These are phyloP conservation scores for Gallinago media DNA, from an alignment of 2,113 vertebrate genomes.

Conservation along the genomic window DNA sequence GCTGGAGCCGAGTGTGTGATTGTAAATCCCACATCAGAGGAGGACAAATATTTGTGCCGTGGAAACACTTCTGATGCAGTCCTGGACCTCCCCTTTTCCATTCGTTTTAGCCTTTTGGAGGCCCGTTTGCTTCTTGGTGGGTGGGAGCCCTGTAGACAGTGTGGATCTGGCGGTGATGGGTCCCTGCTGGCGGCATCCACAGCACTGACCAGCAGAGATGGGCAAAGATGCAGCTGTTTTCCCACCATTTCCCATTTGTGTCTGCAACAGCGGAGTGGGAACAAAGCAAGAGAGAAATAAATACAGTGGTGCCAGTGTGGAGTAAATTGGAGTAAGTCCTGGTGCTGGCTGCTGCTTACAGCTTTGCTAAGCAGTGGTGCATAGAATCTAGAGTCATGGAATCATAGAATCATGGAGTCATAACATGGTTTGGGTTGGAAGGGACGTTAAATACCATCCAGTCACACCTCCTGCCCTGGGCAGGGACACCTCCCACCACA, in stretches of 20 bases:
- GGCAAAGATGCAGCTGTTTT: neutral
- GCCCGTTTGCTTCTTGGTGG: accelerated
- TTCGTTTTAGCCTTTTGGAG: neutral
- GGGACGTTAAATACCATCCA: neutral
- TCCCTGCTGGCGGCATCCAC: neutral
- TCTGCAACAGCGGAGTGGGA: neutral
- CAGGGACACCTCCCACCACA: neutral
- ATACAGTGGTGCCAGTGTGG: neutral
- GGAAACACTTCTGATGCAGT: neutral
- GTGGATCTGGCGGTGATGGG: no score
- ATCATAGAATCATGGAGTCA: neutral
- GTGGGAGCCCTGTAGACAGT: neutral
- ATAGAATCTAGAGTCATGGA: neutral
- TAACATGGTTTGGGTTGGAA: neutral
- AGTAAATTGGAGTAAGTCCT: neutral
- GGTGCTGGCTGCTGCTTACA: neutral
- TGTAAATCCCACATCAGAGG: conserved; percentile 7
- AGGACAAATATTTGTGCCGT: conserved; percentile 52
- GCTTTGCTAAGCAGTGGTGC: neutral
- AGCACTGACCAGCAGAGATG: neutral
- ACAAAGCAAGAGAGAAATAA: neutral
- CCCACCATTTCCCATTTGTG: neutral
- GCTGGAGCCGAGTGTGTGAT: neutral
- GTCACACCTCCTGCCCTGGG: neutral
- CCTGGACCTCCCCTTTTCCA: neutral